A percentile compares a stretch with the other conserved stretches of the same genome.
phyloP scores from a whole-genome alignment of 1,140 invertebrate genomes.

The Chrysopa pallens region DNA sequence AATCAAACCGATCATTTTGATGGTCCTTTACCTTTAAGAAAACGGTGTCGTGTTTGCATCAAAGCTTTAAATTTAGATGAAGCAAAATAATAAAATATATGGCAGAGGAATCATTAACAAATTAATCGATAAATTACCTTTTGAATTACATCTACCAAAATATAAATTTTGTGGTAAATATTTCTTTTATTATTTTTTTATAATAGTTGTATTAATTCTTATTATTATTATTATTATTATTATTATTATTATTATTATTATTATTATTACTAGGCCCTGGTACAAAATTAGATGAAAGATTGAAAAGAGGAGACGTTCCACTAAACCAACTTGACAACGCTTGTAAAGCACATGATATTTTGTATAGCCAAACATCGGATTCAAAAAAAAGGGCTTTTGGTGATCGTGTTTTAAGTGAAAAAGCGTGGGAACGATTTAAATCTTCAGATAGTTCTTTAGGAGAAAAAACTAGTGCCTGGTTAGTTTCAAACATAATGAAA shows the following conservation, averaged over 20 bases:
- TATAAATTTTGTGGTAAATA: no score
- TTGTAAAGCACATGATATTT: conserved; percentile 7
- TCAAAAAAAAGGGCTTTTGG: neutral
- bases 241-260: conserved; percentile 9
- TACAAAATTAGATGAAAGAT: conserved; percentile 9
- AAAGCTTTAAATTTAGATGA: no score
- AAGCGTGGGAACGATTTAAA: conserved; percentile 17
- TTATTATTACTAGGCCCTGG: conserved; percentile 9
- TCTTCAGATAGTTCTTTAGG: conserved; percentile 14
- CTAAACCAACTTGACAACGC: conserved; percentile 9
- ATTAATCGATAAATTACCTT: conserved; percentile 3
- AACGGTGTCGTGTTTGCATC: no score
- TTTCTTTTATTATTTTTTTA: no score
- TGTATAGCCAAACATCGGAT: conserved; percentile 1
- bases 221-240: conserved; percentile 4
- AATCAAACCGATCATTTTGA: no score
- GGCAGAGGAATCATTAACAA: neutral
- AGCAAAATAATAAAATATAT: no score
- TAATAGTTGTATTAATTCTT: no score
- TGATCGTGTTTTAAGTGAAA: conserved; percentile 3
- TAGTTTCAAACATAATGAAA: conserved; percentile 1
- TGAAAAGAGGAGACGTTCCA: conserved; percentile 5
- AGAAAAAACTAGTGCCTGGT: conserved; percentile 12
- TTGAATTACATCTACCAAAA: conserved; percentile 8
- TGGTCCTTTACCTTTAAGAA: no score